Evolutionary conservation across 1,140 invertebrate species (phyloP).

Genomic region (Panulirus ornatus): DNA sequence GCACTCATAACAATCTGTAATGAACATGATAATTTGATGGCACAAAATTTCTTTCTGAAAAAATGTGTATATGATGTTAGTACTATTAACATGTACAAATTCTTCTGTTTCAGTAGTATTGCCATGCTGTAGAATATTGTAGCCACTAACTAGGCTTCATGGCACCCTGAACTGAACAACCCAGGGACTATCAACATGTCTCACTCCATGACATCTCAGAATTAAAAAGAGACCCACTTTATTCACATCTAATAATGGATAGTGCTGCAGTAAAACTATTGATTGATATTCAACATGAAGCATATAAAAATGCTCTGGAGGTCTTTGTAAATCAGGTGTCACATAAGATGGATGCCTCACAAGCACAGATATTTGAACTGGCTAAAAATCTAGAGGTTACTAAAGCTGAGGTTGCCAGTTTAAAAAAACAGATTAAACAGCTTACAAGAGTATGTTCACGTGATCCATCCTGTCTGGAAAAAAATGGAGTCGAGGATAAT

Average conservation of each 20-base stretch:
- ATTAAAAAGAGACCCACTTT: not conserved
- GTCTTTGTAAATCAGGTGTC: constrained; percentile 6
- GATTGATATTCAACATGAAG: constrained; percentile 27
- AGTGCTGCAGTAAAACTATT: constrained; percentile 21
- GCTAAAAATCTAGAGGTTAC: constrained; percentile 7
- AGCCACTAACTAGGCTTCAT: not conserved
- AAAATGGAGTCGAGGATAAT: not conserved
- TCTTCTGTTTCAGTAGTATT: not conserved
- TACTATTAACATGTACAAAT: too few species aligned
- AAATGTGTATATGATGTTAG: too few species aligned
- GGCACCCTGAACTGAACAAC: not conserved
- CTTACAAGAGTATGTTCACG: too few species aligned
- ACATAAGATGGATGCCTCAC: constrained; percentile 5
- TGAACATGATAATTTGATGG: too few species aligned
- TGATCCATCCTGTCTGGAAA: too few species aligned
- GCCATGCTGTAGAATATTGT: not conserved
- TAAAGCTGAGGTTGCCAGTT: constrained; percentile 3
- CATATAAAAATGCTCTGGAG: constrained; percentile 34
- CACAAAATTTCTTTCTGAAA: too few species aligned
- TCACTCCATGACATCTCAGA: not conserved
- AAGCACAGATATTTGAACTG: constrained; percentile 10
- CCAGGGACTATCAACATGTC: not conserved
- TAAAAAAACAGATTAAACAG: not conserved
- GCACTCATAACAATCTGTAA: too few species aligned
- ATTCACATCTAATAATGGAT: constrained; percentile 2